Percentiles rank a stretch among this genome's conserved stretches.
Evolutionary conservation across 2,888 invertebrate species (phyloP).

Genomic region (Choristoneura rosaceana): DNA sequence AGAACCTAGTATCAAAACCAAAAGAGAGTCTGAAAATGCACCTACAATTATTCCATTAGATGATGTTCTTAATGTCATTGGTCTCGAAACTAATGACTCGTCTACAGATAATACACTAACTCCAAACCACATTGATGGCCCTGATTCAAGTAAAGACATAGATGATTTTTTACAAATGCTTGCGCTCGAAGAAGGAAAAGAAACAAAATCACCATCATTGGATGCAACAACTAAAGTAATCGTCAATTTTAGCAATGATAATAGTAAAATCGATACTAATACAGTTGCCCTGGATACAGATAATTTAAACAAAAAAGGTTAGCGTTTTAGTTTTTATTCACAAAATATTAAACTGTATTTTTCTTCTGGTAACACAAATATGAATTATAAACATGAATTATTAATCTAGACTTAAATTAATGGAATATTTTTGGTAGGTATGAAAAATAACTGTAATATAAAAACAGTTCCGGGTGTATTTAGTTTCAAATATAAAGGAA

Average conservation of each 20-base stretch:
- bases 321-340: not conserved
- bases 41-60: constrained; percentile 54
- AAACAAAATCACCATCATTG: constrained; percentile 35
- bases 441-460: not conserved
- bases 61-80: constrained; percentile 59
- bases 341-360: too few species aligned
- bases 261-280: not conserved
- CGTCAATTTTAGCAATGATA: constrained; percentile 51
- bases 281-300: not conserved
- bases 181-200: constrained; percentile 44
- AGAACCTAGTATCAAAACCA: not conserved
- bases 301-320: constrained; percentile 11
- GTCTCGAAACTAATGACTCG: constrained; percentile 48
- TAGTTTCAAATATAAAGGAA: not conserved
- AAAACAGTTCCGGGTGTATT: not conserved
- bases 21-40: not conserved
- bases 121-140: not conserved
- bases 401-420: too few species aligned
- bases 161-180: constrained; percentile 41
- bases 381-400: too few species aligned
- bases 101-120: constrained; percentile 24
- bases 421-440: not conserved
- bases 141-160: constrained; percentile 17
- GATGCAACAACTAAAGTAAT: constrained; percentile 47
- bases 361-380: too few species aligned